These are phyloP conservation scores for Vannuccia rotundouncinata DNA, from an alignment of 2,888 invertebrate genomes.

Conservation along the genomic window DNA sequence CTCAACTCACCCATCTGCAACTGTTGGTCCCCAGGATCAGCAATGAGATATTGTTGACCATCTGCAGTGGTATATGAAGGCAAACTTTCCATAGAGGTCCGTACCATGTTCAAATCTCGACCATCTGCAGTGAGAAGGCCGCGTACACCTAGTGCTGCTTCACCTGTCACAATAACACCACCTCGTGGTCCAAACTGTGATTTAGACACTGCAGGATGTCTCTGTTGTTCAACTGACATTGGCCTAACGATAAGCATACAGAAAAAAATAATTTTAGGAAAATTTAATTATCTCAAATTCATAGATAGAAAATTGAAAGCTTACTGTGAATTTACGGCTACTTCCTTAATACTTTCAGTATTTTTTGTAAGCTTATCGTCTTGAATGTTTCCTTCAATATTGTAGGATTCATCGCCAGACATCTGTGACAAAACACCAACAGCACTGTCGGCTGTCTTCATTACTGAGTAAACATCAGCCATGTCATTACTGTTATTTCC, in stretches of 20 bases:
- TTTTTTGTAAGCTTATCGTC: too few relatives aligned
- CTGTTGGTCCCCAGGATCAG: too few relatives aligned
- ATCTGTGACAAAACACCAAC: constrained; percentile 13
- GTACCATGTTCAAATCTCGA: not conserved
- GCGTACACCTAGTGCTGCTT: not conserved
- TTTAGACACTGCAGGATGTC: not conserved
- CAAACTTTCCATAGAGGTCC: not conserved
- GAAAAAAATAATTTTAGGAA: too few relatives aligned
- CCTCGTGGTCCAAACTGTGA: not conserved
- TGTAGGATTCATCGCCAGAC: not conserved
- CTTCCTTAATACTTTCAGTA: not conserved
- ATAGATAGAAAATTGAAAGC: too few relatives aligned
- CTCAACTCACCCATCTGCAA: too few relatives aligned
- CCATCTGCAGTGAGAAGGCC: not conserved
- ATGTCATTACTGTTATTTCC: constrained; percentile 11
- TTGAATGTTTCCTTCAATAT: not conserved
- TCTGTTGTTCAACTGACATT: too few relatives aligned
- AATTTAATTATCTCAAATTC: too few relatives aligned
- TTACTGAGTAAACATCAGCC: constrained; percentile 31
- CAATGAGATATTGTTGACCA: too few relatives aligned
- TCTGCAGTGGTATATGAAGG: too few relatives aligned
- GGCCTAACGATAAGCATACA: too few relatives aligned
- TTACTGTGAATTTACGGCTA: too few relatives aligned
- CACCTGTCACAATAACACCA: not conserved
- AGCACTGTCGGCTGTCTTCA: constrained; percentile 29